Conservation (phyloP, 92 coral and sea anemone species). For the Epizoanthus rinbou region DNA sequence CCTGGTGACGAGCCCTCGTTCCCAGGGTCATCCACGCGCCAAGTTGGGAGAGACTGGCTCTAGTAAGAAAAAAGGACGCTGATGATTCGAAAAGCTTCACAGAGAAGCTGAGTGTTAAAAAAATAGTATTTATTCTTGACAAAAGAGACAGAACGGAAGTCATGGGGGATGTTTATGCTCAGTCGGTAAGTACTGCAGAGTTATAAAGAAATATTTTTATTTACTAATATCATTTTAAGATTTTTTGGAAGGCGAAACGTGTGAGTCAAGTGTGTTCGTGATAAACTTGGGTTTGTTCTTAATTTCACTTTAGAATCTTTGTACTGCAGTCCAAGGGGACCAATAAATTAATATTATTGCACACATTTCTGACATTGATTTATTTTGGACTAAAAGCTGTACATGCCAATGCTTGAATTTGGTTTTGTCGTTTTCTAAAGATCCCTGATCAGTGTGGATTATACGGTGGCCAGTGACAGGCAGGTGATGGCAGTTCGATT, state of each 20-base stretch:
- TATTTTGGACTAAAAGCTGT: too few relatives aligned
- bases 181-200: constrained; percentile 67
- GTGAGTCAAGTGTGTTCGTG: too few relatives aligned
- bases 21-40: too few relatives aligned
- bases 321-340: too few relatives aligned
- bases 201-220: neutral
- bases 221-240: neutral
- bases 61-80: constrained; percentile 31
- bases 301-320: too few relatives aligned
- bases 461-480: neutral
- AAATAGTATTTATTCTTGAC: constrained; percentile 7
- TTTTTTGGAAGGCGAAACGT: neutral
- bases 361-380: too few relatives aligned
- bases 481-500: constrained; percentile 13
- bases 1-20: constrained; percentile 33
- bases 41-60: constrained; percentile 20
- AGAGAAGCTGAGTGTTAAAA: neutral
- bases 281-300: too few relatives aligned
- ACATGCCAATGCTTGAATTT: too few relatives aligned
- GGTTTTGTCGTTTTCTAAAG: too few relatives aligned
- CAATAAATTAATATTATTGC: too few relatives aligned
- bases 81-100: neutral
- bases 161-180: constrained; percentile 91
- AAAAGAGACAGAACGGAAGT: constrained; percentile 27
- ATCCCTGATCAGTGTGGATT: too few relatives aligned